Evolutionary conservation across 1,140 invertebrate species (phyloP).

Genomic region (Lucilia sericata): DNA sequence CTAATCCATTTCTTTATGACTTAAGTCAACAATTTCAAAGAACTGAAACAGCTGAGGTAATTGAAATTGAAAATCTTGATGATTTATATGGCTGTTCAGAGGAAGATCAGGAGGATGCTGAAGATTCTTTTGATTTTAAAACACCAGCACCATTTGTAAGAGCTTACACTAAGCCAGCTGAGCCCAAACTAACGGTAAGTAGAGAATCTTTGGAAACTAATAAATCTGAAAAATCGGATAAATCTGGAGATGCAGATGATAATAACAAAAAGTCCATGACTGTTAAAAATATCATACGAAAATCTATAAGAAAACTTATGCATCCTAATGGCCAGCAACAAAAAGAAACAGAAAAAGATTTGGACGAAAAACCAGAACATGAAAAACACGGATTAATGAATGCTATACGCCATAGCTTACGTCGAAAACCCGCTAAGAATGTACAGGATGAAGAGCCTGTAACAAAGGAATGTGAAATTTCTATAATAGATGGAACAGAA

Average conservation of each 20-base stretch:
- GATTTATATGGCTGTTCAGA: slow-evolving; percentile 61
- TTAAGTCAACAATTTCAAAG: slow-evolving; percentile 7
- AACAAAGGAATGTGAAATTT: slow-evolving; percentile 51
- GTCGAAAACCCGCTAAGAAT: slow-evolving; percentile 52
- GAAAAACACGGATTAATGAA: slow-evolving; percentile 15
- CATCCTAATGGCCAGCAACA: slow-evolving; percentile 52
- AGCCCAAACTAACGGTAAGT: slow-evolving; percentile 49
- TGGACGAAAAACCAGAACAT: background rate
- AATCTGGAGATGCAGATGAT: background rate
- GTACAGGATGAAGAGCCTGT: background rate
- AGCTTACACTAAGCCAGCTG: slow-evolving; percentile 54
- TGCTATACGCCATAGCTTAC: slow-evolving; percentile 61
- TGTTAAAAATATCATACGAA: slow-evolving; percentile 59
- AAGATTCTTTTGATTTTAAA: slow-evolving; percentile 54
- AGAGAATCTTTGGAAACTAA: slow-evolving; percentile 57
- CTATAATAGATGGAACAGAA: slow-evolving; percentile 62
- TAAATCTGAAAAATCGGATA: slow-evolving; percentile 48
- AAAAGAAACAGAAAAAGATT: slow-evolving; percentile 32
- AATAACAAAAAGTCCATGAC: slow-evolving; percentile 47
- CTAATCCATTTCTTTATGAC: slow-evolving; percentile 10
- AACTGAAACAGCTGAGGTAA: slow-evolving; percentile 4
- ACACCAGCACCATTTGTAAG: slow-evolving; percentile 62
- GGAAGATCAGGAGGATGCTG: slow-evolving; percentile 53
- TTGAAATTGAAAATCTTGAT: slow-evolving; percentile 50
- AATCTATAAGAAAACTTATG: slow-evolving; percentile 62